Base-by-base conservation (phyloP, 2,797 vertebrate genomes). In the Brotula barbata region DNA sequence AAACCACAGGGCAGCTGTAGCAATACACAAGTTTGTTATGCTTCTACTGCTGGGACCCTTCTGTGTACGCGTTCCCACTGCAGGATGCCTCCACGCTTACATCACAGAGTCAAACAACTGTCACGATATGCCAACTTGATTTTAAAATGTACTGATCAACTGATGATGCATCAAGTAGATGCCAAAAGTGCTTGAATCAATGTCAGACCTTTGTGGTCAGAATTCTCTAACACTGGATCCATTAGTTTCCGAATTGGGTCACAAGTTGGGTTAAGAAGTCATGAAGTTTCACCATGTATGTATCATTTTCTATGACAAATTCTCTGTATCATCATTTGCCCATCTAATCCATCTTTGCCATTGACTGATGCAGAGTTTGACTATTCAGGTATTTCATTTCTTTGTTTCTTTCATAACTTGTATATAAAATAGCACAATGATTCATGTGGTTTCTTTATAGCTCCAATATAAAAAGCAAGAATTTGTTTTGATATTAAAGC, bases 1-100 rank as follows among this genome's bases (percentile, higher is more conserved):
- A 78, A 62, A 63, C 55, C 65, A 65, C 36, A 20, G 59, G 71
- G 56, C 82, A 82, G 83, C 78, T 83, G 83, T 59, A 69, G 66
- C 75, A 84, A 82, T 74, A 80, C 45, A 12, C 34, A 2, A 41
- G 5, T 60, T 65, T 81, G 64, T 71, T 75, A 78, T 76, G 45
- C 48, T 61, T 69, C 31, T 47, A 5, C 40, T 20, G 49, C 19
- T 17, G 28, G 64, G 68, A 73, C 64, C 58, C 58, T 40, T 8
- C 0, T 33, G 15, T 20, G 52, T 59, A 58, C 55, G 22, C 43
- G 14, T 54, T 58, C 54, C 52, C 61, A 25, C 60, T 64, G 54
- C 58, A 19, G 50, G 68, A 71, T 19, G 51, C 45, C 69, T 64
- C 48, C 7, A 28, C 44, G 3, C 42, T 84, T 62, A 72, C 65